Evolutionary conservation across 2,888 invertebrate species (phyloP).

Genomic region (Cheilosia vernalis): DNA sequence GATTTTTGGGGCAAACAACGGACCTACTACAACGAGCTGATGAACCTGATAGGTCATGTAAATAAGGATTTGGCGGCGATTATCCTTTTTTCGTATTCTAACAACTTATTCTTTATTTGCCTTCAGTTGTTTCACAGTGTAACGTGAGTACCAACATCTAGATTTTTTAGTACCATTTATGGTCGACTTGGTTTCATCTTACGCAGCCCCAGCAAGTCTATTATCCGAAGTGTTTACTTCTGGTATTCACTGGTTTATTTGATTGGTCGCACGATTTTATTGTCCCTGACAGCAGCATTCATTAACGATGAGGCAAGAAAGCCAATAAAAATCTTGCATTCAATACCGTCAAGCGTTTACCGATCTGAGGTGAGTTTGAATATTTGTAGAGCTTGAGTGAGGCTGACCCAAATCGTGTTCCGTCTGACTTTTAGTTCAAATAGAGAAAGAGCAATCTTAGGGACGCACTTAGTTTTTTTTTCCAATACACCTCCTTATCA

Average conservation of each 20-base stretch:
- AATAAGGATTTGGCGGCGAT: slow-evolving; percentile 86
- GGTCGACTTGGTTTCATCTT: not conserved
- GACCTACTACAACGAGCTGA: slow-evolving; percentile 85
- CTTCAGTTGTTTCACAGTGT: slow-evolving; percentile 88
- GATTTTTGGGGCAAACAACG: slow-evolving; percentile 87
- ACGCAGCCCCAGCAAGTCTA: slow-evolving; percentile 80
- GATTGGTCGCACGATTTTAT: slow-evolving; percentile 83
- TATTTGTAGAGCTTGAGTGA: not conserved
- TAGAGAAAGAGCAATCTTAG: too few relatives aligned
- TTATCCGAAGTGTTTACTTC: slow-evolving; percentile 83
- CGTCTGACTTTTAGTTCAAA: too few relatives aligned
- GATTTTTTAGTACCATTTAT: not conserved
- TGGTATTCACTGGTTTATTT: slow-evolving; percentile 84
- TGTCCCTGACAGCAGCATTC: slow-evolving; percentile 84
- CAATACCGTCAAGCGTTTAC: slow-evolving; percentile 83
- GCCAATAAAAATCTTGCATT: slow-evolving; percentile 83
- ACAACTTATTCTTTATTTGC: slow-evolving; percentile 89
- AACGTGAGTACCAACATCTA: slow-evolving; percentile 84
- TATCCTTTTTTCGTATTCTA: slow-evolving; percentile 86
- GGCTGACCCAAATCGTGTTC: too few relatives aligned
- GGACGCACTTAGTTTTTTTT: too few relatives aligned
- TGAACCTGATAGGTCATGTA: slow-evolving; percentile 84
- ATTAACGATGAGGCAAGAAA: slow-evolving; percentile 84
- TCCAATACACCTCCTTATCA: too few relatives aligned
- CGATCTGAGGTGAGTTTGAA: slow-evolving; percentile 82